Percentiles rank a stretch among this genome's conserved stretches.
Evolutionary conservation across 2,888 invertebrate genomes (phyloP).

Genomic region (Tinea semifulvella): DNA sequence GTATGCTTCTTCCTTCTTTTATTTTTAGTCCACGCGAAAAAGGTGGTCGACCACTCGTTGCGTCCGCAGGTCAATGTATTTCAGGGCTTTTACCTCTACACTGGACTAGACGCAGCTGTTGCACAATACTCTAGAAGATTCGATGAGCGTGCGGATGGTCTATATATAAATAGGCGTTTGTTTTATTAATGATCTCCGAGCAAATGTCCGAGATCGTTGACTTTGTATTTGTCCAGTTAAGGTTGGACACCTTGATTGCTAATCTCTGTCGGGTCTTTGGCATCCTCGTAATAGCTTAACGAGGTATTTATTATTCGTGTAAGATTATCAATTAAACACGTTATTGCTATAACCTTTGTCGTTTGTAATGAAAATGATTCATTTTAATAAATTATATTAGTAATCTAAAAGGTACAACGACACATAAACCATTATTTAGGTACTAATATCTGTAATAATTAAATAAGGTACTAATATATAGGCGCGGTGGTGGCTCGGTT

Average conservation of each 20-base stretch:
- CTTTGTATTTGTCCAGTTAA: slow-evolving; percentile 11
- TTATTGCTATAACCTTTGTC: too few species aligned
- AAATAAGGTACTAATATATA: too few species aligned
- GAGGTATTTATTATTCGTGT: too few species aligned
- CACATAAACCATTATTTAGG: too few species aligned
- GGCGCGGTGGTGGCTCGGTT: too few species aligned
- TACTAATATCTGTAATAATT: too few species aligned
- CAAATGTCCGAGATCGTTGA: slow-evolving; percentile 8
- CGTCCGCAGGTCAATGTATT: slow-evolving; percentile 44
- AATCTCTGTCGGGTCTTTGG: slow-evolving; percentile 12
- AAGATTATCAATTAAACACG: too few species aligned
- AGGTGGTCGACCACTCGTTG: slow-evolving; percentile 47
- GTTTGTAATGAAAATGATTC: too few species aligned
- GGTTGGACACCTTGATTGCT: slow-evolving; percentile 10
- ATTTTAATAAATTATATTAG: too few species aligned
- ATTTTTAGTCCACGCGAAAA: slow-evolving; percentile 54
- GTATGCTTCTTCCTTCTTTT: slow-evolving; percentile 49
- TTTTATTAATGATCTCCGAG: slow-evolving; percentile 1
- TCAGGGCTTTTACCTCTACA: slow-evolving; percentile 51
- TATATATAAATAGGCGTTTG: slow-evolving; percentile 13
- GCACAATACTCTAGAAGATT: slow-evolving; percentile 48
- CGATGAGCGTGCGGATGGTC: slow-evolving; percentile 8
- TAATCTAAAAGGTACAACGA: too few species aligned
- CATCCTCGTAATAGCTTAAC: neutral
- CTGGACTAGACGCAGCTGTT: slow-evolving; percentile 42